phyloP scores from a whole-genome alignment of 2,797 vertebrate species.

The Typhlichthys subterraneus region DNA sequence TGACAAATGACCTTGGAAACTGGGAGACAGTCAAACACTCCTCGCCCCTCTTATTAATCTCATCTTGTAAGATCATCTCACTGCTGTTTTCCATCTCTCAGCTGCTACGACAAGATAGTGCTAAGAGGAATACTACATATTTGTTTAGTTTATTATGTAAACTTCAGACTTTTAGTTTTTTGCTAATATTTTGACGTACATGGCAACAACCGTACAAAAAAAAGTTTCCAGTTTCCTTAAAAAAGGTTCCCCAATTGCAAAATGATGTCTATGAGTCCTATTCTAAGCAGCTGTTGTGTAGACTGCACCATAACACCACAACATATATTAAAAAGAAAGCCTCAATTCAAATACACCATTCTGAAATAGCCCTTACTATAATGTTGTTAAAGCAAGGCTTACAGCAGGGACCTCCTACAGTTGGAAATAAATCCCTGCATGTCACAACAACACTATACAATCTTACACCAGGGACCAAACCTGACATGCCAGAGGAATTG shows the following conservation, averaged over 20 bases:
- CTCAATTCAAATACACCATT: background rate
- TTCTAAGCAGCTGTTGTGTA: no score
- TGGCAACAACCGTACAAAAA: background rate
- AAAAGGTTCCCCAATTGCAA: no score
- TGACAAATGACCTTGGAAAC: slow-evolving; percentile 55
- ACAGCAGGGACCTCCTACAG: slow-evolving; percentile 5
- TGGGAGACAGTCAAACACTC: slow-evolving; percentile 31
- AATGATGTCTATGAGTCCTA: no score
- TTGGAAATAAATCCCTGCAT: slow-evolving; percentile 25
- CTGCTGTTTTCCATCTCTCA: slow-evolving; percentile 30
- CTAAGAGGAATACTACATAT: slow-evolving; percentile 5
- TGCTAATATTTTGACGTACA: slow-evolving; percentile 27
- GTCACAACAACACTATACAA: slow-evolving; percentile 24
- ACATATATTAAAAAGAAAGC: no score
- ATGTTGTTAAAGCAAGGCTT: slow-evolving; percentile 8
- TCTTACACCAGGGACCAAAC: no score
- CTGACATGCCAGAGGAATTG: no score
- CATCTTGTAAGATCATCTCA: slow-evolving; percentile 29
- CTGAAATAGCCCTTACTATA: slow-evolving; percentile 15
- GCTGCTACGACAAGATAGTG: slow-evolving; percentile 15
- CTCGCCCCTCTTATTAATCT: slow-evolving; percentile 42
- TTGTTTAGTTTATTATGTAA: slow-evolving; percentile 19
- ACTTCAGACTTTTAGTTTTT: slow-evolving; percentile 21
- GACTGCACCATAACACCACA: no score
- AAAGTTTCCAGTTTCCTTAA: no score